phyloP scores from a whole-genome alignment of 2,113 vertebrate genomes.

The Tautogolabrus adspersus region DNA sequence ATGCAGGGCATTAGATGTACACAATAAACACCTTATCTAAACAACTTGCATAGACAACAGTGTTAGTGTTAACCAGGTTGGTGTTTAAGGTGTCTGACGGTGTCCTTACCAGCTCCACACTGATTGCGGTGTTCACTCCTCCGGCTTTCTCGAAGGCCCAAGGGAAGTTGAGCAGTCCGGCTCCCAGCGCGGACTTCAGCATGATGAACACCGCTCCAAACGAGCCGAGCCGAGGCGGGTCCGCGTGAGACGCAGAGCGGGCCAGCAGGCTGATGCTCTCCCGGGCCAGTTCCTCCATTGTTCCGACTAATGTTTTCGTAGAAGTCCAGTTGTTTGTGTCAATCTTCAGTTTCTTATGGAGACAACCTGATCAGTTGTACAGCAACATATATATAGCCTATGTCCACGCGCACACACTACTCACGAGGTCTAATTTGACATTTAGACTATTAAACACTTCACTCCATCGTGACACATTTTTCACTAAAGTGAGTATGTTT shows the following conservation, averaged over 20 bases:
- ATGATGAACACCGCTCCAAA: constrained; percentile 91
- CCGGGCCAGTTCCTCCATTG: constrained; percentile 86
- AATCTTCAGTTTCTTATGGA: not conserved
- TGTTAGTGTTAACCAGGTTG: no score
- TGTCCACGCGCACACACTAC: constrained; percentile 20
- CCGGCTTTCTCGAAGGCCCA: constrained; percentile 94
- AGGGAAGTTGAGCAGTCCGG: constrained; percentile 94
- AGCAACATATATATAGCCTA: constrained; percentile 55
- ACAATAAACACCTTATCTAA: not conserved
- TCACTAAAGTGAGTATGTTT: constrained; percentile 67
- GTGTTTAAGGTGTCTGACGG: not conserved
- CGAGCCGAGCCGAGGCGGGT: constrained; percentile 83
- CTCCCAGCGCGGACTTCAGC: constrained; percentile 93
- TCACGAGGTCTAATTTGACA: constrained; percentile 56
- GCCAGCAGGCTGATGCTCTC: constrained; percentile 83
- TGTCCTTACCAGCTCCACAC: constrained; percentile 90
- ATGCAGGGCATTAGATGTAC: no score
- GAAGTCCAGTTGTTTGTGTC: not conserved
- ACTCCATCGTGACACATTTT: constrained; percentile 66
- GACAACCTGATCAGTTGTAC: not conserved
- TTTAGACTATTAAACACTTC: constrained; percentile 66
- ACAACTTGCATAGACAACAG: not conserved
- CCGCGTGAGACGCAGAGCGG: constrained; percentile 66
- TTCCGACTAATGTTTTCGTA: not conserved
- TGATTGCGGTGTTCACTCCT: constrained; percentile 85